Evolutionary conservation across 2,888 invertebrate species (phyloP).

Genomic region (Thera britannica): DNA sequence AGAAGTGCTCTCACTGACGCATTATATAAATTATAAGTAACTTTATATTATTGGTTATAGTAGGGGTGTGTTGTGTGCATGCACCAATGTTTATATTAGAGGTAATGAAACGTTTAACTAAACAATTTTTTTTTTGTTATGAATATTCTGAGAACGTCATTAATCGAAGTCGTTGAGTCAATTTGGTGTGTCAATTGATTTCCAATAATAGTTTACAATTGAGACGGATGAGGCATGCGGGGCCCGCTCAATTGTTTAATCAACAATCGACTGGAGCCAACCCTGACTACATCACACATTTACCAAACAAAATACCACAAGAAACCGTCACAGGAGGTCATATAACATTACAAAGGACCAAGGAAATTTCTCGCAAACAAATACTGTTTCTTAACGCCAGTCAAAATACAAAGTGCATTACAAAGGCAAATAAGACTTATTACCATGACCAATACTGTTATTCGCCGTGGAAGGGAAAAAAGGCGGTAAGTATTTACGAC

Average conservation of each 20-base stretch:
- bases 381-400: constrained; percentile 44
- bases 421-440: constrained; percentile 50
- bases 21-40: not conserved
- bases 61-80: not conserved
- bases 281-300: constrained; percentile 59
- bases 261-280: constrained; percentile 67
- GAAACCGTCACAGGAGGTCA: constrained; percentile 54
- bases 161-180: constrained; percentile 64
- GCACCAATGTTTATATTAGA: constrained; percentile 16
- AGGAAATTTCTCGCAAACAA: constrained; percentile 52
- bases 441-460: constrained; percentile 51
- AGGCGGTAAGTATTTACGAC: constrained; percentile 42
- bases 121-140: not conserved
- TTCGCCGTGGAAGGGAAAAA: constrained; percentile 43
- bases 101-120: constrained; percentile 21
- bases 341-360: constrained; percentile 45
- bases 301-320: constrained; percentile 63
- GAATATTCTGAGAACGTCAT: constrained; percentile 49
- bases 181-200: constrained; percentile 79
- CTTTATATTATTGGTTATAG: not conserved
- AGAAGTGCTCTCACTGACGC: not conserved
- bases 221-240: constrained; percentile 77
- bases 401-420: constrained; percentile 49
- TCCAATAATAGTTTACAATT: constrained; percentile 82
- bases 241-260: constrained; percentile 76